Conservation (phyloP, 1,140 invertebrate genomes). For the Matsumurasca onukii region DNA sequence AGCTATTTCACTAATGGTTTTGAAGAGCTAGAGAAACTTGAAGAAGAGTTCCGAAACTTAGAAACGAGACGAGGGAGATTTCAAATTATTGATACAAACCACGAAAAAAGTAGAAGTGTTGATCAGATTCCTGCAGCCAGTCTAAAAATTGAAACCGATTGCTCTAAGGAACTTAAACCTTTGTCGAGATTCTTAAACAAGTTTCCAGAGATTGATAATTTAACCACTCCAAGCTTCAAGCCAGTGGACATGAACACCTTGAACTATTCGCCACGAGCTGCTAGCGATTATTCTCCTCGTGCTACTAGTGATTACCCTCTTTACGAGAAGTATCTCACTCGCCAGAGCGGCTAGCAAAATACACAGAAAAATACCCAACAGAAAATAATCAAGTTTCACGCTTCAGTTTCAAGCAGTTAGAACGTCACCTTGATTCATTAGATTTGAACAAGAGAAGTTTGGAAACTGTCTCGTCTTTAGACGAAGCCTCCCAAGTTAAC, state of each 20-base stretch:
- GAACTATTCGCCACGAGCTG: background rate
- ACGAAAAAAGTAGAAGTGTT: too few relatives aligned
- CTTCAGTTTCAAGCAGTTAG: constrained; percentile 25
- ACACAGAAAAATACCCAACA: constrained; percentile 20
- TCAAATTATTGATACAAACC: too few relatives aligned
- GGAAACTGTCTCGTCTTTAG: constrained; percentile 8
- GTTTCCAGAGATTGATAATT: constrained; percentile 15
- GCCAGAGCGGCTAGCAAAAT: constrained; percentile 19
- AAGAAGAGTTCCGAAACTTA: constrained; percentile 4
- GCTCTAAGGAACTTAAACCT: background rate
- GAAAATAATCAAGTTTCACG: background rate
- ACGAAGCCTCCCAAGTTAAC: background rate
- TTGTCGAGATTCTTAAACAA: constrained; percentile 14
- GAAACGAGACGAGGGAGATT: too few relatives aligned
- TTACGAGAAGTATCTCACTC: background rate
- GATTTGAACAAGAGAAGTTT: constrained; percentile 26
- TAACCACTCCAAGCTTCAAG: background rate
- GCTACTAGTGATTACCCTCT: background rate
- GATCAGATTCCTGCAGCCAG: background rate
- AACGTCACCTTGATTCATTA: constrained; percentile 21
- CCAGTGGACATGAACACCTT: background rate
- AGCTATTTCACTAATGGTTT: constrained; percentile 3
- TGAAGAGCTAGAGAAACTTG: constrained; percentile 10
- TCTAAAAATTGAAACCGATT: background rate
- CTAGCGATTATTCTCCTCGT: background rate